Percentiles rank a stretch among this genome's conserved stretches.
Conservation (phyloP, 2,888 invertebrate species). For the Lacanobia wlatinum region DNA sequence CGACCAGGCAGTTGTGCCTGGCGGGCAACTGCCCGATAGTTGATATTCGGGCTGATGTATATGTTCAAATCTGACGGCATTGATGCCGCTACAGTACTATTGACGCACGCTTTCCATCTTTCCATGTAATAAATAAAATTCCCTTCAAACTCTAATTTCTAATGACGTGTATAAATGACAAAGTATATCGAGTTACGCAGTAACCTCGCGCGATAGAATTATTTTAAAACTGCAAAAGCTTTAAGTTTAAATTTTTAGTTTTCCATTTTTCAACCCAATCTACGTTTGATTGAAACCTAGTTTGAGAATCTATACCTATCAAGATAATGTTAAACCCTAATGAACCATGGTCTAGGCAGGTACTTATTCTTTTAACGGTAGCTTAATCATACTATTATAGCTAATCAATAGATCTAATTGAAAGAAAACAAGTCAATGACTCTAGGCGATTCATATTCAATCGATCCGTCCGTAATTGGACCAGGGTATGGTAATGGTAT, state of each 20-base stretch:
- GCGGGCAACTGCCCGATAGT: too few relatives aligned
- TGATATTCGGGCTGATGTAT: too few relatives aligned
- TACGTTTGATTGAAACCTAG: neutral
- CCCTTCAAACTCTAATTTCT: too few relatives aligned
- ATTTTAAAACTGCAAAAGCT: too few relatives aligned
- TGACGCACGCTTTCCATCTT: neutral
- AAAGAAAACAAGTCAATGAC: slow-evolving; percentile 32
- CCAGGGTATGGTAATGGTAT: slow-evolving; percentile 33
- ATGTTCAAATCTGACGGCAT: too few relatives aligned
- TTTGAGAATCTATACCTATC: neutral
- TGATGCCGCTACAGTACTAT: too few relatives aligned
- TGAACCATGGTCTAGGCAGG: too few relatives aligned
- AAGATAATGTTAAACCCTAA: too few relatives aligned
- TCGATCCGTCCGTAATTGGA: slow-evolving; percentile 46
- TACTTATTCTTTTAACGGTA: too few relatives aligned
- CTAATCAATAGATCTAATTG: slow-evolving; percentile 13
- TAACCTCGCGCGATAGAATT: neutral
- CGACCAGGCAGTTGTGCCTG: too few relatives aligned
- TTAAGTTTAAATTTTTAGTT: neutral
- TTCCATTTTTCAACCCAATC: neutral
- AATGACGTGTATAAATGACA: neutral
- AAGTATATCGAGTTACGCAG: neutral
- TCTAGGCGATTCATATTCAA: slow-evolving; percentile 31
- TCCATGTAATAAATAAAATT: too few relatives aligned
- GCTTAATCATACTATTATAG: neutral